Conservation (phyloP, 2,888 invertebrate genomes). For the Patella caerulea region DNA sequence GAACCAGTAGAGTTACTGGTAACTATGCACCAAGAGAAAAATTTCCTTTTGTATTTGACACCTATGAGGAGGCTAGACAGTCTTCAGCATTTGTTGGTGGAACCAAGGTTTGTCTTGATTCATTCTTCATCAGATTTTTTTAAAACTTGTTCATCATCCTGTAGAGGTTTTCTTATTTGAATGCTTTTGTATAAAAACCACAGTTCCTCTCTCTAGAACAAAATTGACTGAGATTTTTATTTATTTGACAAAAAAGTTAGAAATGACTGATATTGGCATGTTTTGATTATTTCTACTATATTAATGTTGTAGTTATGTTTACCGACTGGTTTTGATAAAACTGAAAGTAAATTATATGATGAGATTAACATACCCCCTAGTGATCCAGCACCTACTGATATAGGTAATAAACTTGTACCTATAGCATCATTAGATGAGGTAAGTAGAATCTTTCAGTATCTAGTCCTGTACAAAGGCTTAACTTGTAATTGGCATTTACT, state of each 20-base stretch:
- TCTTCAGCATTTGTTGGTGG: constrained; percentile 84
- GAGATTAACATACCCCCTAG: constrained; percentile 79
- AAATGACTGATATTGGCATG: too few relatives aligned
- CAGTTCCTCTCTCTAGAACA: too few relatives aligned
- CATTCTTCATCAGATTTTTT: too few relatives aligned
- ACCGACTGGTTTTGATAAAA: constrained; percentile 84
- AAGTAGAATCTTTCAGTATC: constrained; percentile 13
- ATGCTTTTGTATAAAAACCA: too few relatives aligned
- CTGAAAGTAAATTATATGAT: constrained; percentile 83
- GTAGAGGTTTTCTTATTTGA: too few relatives aligned
- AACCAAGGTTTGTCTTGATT: constrained; percentile 74
- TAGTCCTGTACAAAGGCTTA: too few relatives aligned
- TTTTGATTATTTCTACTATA: neutral
- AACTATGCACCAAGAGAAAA: constrained; percentile 63
- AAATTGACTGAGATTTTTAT: too few relatives aligned
- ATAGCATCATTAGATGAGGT: constrained; percentile 68
- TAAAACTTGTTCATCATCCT: too few relatives aligned
- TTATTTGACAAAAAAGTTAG: too few relatives aligned
- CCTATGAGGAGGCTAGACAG: constrained; percentile 80
- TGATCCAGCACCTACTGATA: constrained; percentile 56
- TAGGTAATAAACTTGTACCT: constrained; percentile 58
- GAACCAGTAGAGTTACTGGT: constrained; percentile 65
- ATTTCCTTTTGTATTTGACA: constrained; percentile 92
- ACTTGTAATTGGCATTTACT: too few relatives aligned
- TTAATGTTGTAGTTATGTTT: constrained; percentile 77